Evolutionary conservation across 1,140 invertebrate species (phyloP).

Genomic region (Macrocentrus cingulum): DNA sequence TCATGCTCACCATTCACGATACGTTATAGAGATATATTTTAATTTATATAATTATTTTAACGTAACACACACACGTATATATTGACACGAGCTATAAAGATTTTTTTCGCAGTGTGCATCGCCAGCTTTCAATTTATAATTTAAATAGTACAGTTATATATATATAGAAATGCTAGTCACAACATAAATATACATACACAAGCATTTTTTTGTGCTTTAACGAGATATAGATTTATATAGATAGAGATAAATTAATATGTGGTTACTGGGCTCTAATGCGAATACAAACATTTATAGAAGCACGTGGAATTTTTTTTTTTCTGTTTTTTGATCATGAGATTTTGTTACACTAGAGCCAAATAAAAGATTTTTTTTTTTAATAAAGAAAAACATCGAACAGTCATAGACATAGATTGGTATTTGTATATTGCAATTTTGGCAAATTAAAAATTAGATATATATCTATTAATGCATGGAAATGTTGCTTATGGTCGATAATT

Average conservation of each 20-base stretch:
- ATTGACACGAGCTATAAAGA: constrained; percentile 35
- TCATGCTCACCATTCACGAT: constrained; percentile 48
- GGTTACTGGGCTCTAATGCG: constrained; percentile 47
- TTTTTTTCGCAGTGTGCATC: neutral
- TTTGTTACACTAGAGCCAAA: constrained; percentile 42
- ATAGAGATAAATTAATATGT: constrained; percentile 32
- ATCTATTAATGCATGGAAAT: constrained; percentile 44
- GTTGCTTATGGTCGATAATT: constrained; percentile 39
- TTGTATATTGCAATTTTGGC: constrained; percentile 44
- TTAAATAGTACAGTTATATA: constrained; percentile 32
- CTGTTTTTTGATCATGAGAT: neutral
- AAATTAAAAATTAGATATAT: constrained; percentile 48
- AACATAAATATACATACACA: constrained; percentile 60
- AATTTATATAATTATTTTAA: constrained; percentile 31
- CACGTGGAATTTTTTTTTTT: neutral
- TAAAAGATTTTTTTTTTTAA: constrained; percentile 34
- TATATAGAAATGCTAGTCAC: too few species aligned
- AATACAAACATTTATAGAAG: constrained; percentile 7
- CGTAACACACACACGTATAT: constrained; percentile 51
- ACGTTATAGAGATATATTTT: constrained; percentile 32
- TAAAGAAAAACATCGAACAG: constrained; percentile 52
- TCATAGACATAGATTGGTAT: too few species aligned
- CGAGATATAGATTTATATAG: constrained; percentile 48
- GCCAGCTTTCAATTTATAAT: neutral
- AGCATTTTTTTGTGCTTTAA: constrained; percentile 55